phyloP scores from a whole-genome alignment of 2,888 invertebrate genomes.

The Polylopha cassiicola region DNA sequence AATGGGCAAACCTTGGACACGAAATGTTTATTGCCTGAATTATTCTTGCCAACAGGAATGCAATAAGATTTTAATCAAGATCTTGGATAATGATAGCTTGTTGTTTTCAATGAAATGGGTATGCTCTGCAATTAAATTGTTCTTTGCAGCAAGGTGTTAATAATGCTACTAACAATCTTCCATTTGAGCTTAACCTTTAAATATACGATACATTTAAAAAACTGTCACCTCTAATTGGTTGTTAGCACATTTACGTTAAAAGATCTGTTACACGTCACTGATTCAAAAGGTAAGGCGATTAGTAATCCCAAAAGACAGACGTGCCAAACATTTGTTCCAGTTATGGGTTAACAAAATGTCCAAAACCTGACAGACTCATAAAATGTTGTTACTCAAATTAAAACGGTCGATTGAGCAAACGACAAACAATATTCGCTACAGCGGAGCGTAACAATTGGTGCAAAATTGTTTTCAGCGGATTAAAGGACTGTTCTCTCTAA shows the following conservation, averaged over 20 bases:
- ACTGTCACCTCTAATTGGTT: too few species aligned
- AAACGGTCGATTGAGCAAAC: conserved; percentile 35
- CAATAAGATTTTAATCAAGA: conserved; percentile 5
- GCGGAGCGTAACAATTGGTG: conserved; percentile 43
- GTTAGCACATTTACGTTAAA: too few species aligned
- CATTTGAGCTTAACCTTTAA: too few species aligned
- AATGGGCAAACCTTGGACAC: conserved; percentile 2
- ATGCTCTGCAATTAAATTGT: not conserved
- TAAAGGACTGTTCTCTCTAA: conserved; percentile 51
- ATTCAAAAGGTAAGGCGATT: too few species aligned
- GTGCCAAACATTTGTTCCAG: too few species aligned
- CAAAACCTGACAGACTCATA: conserved; percentile 8
- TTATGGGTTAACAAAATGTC: not conserved
- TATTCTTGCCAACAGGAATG: conserved; percentile 2
- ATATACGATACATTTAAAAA: too few species aligned
- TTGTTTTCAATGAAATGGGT: conserved; percentile 2
- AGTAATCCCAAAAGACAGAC: too few species aligned
- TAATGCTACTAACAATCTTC: too few species aligned
- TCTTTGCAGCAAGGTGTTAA: not conserved
- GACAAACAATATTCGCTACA: conserved; percentile 36
- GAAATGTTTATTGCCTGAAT: conserved; percentile 8
- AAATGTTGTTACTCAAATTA: conserved; percentile 24
- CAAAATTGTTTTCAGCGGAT: conserved; percentile 57
- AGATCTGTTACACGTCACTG: too few species aligned
- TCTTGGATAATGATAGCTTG: not conserved